Base-by-base conservation (phyloP, 2,113 vertebrate species). In the Miniopterus natalensis region DNA sequence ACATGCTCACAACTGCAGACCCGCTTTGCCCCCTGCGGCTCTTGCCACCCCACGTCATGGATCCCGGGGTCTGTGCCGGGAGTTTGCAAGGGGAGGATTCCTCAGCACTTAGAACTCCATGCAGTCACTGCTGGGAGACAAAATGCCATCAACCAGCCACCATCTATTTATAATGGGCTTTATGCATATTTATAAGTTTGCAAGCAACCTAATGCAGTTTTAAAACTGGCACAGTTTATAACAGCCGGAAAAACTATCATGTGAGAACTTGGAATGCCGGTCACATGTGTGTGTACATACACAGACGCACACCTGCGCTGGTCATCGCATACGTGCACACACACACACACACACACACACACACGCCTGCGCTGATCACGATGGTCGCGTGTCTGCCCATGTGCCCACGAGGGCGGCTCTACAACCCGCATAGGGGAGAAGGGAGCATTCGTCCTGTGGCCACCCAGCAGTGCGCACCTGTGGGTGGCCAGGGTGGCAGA, bases 111-210 rank as follows among this genome's bases (percentile, higher is more conserved):
- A 74, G 47, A 93, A 65, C 75, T 95, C 53, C 42, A 23, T 81
- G 73, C 13, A 5, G 84, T 47, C 57, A 51, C 79, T 96, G 74
- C 94, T 96, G 92, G 95, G 57, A 97, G 73, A 95, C 94, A 81
- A 93, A 97, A 84, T 90, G 63, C 90, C 96, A 97, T 93, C 95
- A 97, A 84, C 78, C 78, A 95, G 84, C 63, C 94, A 86, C 70
- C 83, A 90, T 92, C 75, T 89, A 96, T 97, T 98, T 90, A 87
- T 97, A 97, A 97, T 90, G 96, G 65, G 95, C 80, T 68, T 92
- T 93, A 96, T 97, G 92, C 36, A 95, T 97, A 97, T 98, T 97
- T 96, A 97, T 90, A 95, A 89, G 96, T 95, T 97, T 97, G 3
- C 90, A 96, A 97, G 97, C 66, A 97, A 77, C 74, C 95, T 36